These are phyloP conservation scores for Hapalemur alaotrensis DNA, from an alignment of 2,797 vertebrate genomes.

Conservation along the genomic window DNA sequence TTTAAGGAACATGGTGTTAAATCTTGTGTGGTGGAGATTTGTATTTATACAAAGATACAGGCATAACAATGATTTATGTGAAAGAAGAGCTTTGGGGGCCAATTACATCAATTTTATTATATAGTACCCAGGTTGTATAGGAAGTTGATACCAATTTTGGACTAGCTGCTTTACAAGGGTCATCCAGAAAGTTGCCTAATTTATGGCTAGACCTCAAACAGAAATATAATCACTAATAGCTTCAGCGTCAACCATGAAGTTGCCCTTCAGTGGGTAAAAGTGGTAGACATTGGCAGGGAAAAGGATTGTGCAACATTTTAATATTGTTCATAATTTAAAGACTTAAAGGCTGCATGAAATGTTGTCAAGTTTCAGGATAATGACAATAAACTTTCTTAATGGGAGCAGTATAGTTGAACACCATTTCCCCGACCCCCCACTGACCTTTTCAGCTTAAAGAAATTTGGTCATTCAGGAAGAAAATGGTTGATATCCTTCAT, in stretches of 20 bases:
- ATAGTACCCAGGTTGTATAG: not conserved
- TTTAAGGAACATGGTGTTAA: not conserved
- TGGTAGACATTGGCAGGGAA: not conserved
- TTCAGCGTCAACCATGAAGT: not conserved
- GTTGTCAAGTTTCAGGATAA: not conserved
- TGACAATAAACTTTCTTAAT: not conserved
- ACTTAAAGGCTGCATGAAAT: not conserved
- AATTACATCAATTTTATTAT: not conserved
- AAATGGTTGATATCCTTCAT: not conserved
- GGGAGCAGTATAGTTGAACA: not conserved
- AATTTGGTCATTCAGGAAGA: not conserved
- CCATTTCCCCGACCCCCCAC: not conserved
- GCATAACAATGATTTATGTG: not conserved
- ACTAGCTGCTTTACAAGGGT: not conserved
- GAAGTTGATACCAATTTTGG: not conserved
- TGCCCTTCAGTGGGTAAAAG: not conserved
- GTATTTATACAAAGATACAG: not conserved
- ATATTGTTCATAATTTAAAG: not conserved
- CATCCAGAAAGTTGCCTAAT: not conserved
- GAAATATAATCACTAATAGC: not conserved
- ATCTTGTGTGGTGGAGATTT: not conserved
- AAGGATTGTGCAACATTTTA: not conserved
- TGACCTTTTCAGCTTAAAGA: not conserved
- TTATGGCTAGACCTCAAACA: not conserved
- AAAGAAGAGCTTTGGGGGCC: not conserved